Evolutionary conservation across 2,888 invertebrate species (phyloP), one percentile per base, ranked within the genome.

Genomic region (Drosophila merina): DNA sequence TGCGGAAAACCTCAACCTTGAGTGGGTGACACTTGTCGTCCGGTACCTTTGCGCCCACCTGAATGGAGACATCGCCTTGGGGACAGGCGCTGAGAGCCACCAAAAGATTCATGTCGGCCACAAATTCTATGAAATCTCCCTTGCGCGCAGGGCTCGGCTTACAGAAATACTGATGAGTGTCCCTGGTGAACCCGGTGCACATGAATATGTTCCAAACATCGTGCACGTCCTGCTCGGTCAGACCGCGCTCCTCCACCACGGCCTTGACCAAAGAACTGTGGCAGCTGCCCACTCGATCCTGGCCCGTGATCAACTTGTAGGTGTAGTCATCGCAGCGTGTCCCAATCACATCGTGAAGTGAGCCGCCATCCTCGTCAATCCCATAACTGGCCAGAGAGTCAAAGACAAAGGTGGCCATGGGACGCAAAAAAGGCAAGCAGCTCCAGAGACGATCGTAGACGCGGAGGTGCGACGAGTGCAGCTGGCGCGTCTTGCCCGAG

Each of bases 181-280:
- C 91, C 89, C 91, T 88, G 3, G 92, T 92, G 58, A 93, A 91
- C 1, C 92, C 93, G 0, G 93, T 93, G 59, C 92, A 92, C 92
- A 93, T 93, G 51, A 93, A 93, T 47, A 93, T 92, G 75, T 93
- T 93, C 91, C 93, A 92, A 1, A 93, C 93, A 83, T 93, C 93
- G 72, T 93, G 93, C 0, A 93, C 92, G 79, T 93, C 92, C 25
- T 90, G 89, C 68, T 93, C 93, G 3, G 72, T 77, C 57, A 93
- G 76, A 8, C 91, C 92, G 5, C 89, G 88, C 45, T 91, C 90
- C 62, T 90, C 78, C 1, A 77, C 74, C 1, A 91, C 86, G 0
- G 92, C 93, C 45, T 91, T 88, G 0, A 90, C 91, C 44, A 93
- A 76, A 38, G 92, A 92, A 49, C 92, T 92, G 63, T 93, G 93